A percentile compares a stretch with the other conserved stretches of the same genome.
Evolutionary conservation across 2,797 vertebrate species (phyloP).

Genomic region (Neostethus bicornis): DNA sequence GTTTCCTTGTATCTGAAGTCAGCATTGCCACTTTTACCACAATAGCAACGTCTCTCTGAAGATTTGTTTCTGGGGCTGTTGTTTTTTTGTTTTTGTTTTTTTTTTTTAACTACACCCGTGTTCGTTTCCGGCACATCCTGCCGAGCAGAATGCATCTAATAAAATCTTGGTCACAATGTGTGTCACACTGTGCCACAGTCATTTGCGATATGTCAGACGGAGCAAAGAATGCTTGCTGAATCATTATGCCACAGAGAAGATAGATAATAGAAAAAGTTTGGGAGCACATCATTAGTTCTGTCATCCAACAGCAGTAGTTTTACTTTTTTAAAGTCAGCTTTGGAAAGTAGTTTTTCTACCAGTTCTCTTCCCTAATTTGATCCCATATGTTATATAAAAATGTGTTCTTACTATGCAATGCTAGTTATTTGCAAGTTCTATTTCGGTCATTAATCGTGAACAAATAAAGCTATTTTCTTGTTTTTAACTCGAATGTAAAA

Average conservation of each 20-base stretch:
- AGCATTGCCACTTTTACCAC: slow-evolving; percentile 8
- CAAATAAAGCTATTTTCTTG: too few relatives aligned
- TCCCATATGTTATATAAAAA: too few relatives aligned
- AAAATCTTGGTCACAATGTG: slow-evolving; percentile 2
- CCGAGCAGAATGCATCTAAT: slow-evolving; percentile 1
- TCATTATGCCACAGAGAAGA: background rate
- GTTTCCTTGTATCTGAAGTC: slow-evolving; percentile 12
- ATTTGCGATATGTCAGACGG: slow-evolving; percentile 6
- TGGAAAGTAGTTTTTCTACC: background rate
- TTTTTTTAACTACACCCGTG: background rate
- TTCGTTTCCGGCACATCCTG: slow-evolving; percentile 1
- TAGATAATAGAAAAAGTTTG: background rate
- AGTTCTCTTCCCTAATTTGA: background rate
- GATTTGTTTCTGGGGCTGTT: background rate
- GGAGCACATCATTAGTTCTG: background rate
- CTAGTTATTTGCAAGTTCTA: too few relatives aligned
- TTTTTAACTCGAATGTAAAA: too few relatives aligned
- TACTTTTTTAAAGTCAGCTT: background rate
- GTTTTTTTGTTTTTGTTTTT: too few relatives aligned
- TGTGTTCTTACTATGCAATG: too few relatives aligned
- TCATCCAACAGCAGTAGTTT: background rate
- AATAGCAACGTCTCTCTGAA: background rate
- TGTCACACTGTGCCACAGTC: slow-evolving; percentile 8
- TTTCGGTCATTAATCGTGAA: too few relatives aligned
- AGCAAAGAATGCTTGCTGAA: slow-evolving; percentile 10